Evolutionary conservation across 2,797 vertebrate species (phyloP).

Genomic region (Pseudomugil tenellus): DNA sequence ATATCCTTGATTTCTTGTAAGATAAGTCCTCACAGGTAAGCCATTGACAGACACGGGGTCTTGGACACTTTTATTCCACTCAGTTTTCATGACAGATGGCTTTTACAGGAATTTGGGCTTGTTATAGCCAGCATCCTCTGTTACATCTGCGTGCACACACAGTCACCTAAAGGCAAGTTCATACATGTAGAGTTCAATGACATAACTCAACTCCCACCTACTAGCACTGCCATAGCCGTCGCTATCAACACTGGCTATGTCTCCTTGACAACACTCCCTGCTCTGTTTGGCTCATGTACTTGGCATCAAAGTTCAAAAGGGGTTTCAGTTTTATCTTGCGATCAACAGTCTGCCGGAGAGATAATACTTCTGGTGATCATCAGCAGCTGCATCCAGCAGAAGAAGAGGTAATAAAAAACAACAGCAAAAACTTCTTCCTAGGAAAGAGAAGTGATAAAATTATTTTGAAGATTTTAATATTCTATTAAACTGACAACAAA

Average conservation of each 20-base stretch:
- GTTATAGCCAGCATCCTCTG: slow-evolving; percentile 42
- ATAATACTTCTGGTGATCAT: slow-evolving; percentile 14
- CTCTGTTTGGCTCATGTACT: slow-evolving; percentile 21
- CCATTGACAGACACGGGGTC: background rate
- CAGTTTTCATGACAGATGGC: slow-evolving; percentile 4
- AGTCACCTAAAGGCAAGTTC: slow-evolving; percentile 42
- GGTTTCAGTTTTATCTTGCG: background rate
- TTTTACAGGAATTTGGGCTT: slow-evolving; percentile 60
- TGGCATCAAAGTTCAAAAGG: slow-evolving; percentile 29
- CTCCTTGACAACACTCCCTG: slow-evolving; percentile 49
- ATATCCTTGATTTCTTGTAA: slow-evolving; percentile 1
- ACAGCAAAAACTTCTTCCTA: background rate
- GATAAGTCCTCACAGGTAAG: background rate
- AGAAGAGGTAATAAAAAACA: background rate
- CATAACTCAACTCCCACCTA: slow-evolving; percentile 24
- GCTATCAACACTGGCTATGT: slow-evolving; percentile 48
- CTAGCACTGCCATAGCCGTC: slow-evolving; percentile 3
- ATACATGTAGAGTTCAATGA: slow-evolving; percentile 39
- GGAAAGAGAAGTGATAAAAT: background rate
- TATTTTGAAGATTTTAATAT: too few species aligned
- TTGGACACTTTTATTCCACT: slow-evolving; percentile 4
- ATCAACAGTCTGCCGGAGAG: slow-evolving; percentile 53
- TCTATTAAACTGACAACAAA: too few species aligned
- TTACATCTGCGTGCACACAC: slow-evolving; percentile 23
- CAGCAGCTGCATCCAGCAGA: slow-evolving; percentile 24